Base-by-base conservation (phyloP, 2,888 invertebrate genomes). In the Aphodius granarius region DNA sequence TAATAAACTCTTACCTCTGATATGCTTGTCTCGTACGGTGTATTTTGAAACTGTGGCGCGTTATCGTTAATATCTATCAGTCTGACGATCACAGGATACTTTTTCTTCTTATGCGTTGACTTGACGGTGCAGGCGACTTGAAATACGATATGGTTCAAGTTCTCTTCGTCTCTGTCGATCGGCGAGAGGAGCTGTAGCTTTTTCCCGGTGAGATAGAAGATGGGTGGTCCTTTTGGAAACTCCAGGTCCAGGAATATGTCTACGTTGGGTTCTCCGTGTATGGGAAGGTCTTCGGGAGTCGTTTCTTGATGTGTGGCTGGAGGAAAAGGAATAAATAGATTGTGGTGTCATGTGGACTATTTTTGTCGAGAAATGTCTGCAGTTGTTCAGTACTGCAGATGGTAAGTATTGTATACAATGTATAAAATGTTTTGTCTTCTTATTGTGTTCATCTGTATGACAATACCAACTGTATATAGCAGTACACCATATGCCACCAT, bases 31-130 rank as follows among this genome's bases (percentile, higher is more conserved):
- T 94, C 93, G 86, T 96, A 96, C 70, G 96, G 95, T 77, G 93
- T 93, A 84, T 94, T 94, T 85, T 94, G 90, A 88, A 97, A 96
- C 83, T 92, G 90, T 22, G 96, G 96, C 73, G 94, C 92, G 87
- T 97, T 97, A 88, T 97, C 96, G 85, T 97, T 96, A 85, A 96
- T 92, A 88, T 97, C 96, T 63, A 95, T 95, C 82, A 96, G 94
- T 87, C 96, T 90, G 80, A 96, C 95, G 85, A 96, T 95, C 81
- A 96, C 93, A 75, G 96, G 96, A 86, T 96, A 94, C 78, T 94
- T 95, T 80, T 94, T 91, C 86, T 94, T 93, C 86, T 94, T 95
- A 86, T 92, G 92, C 66, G 94, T 93, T 72, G 93, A 90, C 88
- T 92, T 92, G 82, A 95, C 92, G 80, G 94, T 94, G 86, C 96